phyloP scores from a whole-genome alignment of 2,113 vertebrate genomes.

The Dasyornis broadbenti region DNA sequence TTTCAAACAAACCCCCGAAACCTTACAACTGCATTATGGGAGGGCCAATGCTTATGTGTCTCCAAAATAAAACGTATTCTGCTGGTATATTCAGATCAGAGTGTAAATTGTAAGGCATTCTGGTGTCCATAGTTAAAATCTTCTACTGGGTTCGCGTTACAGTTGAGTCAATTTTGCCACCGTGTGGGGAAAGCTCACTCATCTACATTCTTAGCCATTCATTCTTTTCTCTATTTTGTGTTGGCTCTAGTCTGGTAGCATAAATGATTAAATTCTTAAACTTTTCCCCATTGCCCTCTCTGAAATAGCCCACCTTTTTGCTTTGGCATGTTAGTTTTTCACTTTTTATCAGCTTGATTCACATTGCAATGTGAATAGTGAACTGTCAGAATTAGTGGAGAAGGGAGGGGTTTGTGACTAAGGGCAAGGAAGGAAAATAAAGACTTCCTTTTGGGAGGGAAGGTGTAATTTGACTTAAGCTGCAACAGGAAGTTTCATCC shows the following conservation, averaged over 20 bases:
- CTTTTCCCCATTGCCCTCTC: not conserved
- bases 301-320: not conserved
- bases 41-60: accelerated
- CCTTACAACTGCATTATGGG: not conserved
- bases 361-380: not conserved
- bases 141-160: not conserved
- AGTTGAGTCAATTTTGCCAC: not conserved
- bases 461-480: not conserved
- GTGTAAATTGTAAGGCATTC: not conserved
- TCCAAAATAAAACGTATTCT: not conserved
- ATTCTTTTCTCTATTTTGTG: not conserved
- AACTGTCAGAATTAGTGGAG: not conserved
- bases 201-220: not conserved
- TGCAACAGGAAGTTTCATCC: not conserved
- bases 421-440: not conserved
- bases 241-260: not conserved
- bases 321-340: not conserved
- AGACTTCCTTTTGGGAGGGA: not conserved
- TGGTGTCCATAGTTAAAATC: not conserved
- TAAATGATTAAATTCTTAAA: not conserved
- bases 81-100: not conserved
- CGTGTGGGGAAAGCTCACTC: not conserved
- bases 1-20: not conserved
- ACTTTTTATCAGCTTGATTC: not conserved
- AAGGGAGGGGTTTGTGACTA: not conserved